Evolutionary conservation across 30 jellyfish, hydroid and myxozoan species (phyloP).

Genomic region (Aurelia aurita): DNA sequence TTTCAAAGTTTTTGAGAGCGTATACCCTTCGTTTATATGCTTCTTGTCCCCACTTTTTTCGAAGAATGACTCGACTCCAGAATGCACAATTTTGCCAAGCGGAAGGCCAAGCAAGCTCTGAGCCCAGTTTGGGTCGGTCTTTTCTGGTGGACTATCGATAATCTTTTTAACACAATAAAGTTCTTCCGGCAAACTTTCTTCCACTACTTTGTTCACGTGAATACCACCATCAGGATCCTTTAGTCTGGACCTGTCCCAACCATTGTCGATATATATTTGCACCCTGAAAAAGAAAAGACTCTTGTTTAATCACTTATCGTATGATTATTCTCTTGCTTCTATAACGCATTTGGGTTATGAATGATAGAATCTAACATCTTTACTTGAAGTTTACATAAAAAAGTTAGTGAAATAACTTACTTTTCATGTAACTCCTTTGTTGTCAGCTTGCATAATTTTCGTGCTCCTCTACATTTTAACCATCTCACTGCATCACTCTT

Average conservation of each 20-base stretch:
- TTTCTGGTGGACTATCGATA: not conserved
- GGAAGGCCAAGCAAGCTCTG: conserved; percentile 9
- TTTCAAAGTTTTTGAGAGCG: conserved; percentile 1
- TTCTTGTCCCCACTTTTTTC: not conserved
- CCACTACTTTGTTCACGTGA: not conserved
- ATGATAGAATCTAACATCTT: too few species aligned
- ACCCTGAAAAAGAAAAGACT: not conserved
- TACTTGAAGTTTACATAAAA: too few species aligned
- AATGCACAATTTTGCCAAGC: not conserved
- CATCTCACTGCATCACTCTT: too few species aligned
- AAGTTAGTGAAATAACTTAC: too few species aligned
- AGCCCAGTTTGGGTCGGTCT: not conserved
- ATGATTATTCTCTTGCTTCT: too few species aligned
- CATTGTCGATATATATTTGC: conserved; percentile 16
- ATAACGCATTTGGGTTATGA: too few species aligned
- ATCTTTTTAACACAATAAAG: not conserved
- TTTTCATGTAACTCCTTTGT: too few species aligned
- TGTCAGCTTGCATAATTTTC: too few species aligned
- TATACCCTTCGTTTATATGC: not conserved
- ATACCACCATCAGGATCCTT: conserved; percentile 24
- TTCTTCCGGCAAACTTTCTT: not conserved
- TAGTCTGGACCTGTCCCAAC: conserved; percentile 7
- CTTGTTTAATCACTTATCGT: too few species aligned
- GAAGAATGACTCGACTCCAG: not conserved
- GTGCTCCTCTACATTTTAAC: too few species aligned